Evolutionary conservation across 1,140 invertebrate species (phyloP), one percentile per base, ranked within the genome.

Genomic region (Conopomorpha cramerella): DNA sequence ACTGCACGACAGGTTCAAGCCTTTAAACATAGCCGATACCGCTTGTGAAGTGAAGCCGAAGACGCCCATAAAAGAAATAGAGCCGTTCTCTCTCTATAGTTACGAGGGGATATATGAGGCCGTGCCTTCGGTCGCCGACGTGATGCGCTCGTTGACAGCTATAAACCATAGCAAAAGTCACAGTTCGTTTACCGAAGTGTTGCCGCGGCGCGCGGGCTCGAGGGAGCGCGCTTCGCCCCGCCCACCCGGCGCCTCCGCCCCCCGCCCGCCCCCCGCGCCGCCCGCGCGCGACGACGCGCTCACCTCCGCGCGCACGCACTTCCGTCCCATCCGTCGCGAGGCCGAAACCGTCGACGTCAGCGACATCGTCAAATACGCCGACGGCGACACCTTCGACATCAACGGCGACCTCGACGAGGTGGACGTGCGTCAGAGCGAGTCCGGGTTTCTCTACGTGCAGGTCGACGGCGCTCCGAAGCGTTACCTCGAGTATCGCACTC

Each of bases 301-400:
- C 15, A 87, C 84, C 8, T 89, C 87, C 1, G 73, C 82, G 35
- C 81, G 83, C 30, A 89, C 88, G 31, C 88, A 90, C 64, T 92
- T 92, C 74, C 81, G 82, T 38, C 89, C 89, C 2, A 91, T 91
- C 43, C 82, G 82, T 51, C 68, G 78, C 41, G 82, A 82, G 28
- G 54, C 76, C 29, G 79, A 81, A 12, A 67, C 78, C 27, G 49
- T 55, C 17, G 43, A 48, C 16, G 37, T 63, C 6, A 51, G 64
- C 30, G 49, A 55, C 17, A 42, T 49, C 16, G 37, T 63, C 6
- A 51, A 64, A 29, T 83, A 82, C 60, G 81, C 81, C 25, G 85
- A 88, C 58, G 86, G 86, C 23, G 84, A 85, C 16, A 85, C 84
- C 0, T 88, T 88, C 65, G 76, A 82, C 25, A 84, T 89, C 30